Evolutionary conservation across 2,888 invertebrate species (phyloP).

Genomic region (Nezara viridula): DNA sequence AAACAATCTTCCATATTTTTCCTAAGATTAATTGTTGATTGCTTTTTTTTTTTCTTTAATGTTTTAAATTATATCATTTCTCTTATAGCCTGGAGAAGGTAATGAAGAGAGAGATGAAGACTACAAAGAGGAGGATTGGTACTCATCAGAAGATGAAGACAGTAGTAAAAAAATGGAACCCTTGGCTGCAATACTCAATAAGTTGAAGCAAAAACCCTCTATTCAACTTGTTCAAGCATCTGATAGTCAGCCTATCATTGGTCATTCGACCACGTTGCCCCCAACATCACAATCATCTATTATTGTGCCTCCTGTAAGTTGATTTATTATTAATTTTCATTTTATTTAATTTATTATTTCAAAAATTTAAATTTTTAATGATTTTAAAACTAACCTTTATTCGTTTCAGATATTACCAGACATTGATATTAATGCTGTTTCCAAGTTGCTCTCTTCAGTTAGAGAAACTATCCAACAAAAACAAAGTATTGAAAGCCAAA

Average conservation of each 20-base stretch:
- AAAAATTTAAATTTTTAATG: background rate
- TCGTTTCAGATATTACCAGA: constrained; percentile 61
- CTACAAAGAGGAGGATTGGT: constrained; percentile 76
- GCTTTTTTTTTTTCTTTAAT: too few species aligned
- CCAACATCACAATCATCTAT: background rate
- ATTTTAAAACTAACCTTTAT: constrained; percentile 15
- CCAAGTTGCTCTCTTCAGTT: constrained; percentile 65
- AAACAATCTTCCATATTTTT: too few species aligned
- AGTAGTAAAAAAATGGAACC: constrained; percentile 57
- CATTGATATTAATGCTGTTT: constrained; percentile 65
- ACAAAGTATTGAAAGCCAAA: constrained; percentile 52
- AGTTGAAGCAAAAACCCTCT: constrained; percentile 54
- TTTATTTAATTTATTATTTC: too few species aligned
- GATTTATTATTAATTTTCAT: background rate
- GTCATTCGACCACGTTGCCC: background rate
- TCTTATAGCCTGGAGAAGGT: constrained; percentile 64
- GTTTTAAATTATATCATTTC: too few species aligned
- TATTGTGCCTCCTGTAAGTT: constrained; percentile 35
- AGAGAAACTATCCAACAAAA: constrained; percentile 63
- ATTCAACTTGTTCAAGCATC: background rate
- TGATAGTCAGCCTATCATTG: constrained; percentile 17
- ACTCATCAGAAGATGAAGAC: constrained; percentile 81
- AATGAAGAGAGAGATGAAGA: constrained; percentile 66
- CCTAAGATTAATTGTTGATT: too few species aligned
- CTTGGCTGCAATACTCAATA: constrained; percentile 59